Base-by-base conservation (phyloP, 2,888 invertebrate species). In the Stenichneumon culpator region DNA sequence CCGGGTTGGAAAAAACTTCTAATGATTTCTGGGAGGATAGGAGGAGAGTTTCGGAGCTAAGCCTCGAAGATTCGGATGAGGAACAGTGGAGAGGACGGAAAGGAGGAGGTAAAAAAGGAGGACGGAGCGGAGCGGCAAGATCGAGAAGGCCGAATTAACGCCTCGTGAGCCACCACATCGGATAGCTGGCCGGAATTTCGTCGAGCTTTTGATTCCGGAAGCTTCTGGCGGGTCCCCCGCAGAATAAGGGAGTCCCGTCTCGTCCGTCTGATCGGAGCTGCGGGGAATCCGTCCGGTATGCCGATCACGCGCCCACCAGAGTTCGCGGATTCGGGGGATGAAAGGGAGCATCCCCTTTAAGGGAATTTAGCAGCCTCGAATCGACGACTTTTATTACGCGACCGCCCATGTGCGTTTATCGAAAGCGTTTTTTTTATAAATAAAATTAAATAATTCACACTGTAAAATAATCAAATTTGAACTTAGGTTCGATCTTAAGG, bases 291-390 rank as follows among this genome's bases (percentile, higher is more conserved):
- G 63, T 22, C 3, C 88, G 89, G 91, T 91, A 94, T 91, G 92
- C 93, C 90, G 92, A 93, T 94, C 94, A 94, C 93, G 93, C 91
- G 89, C 91, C 86, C 75, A 32, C 69, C 52, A 36, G 54, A 69
- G 63, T 69, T 60, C 73, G 79, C 25, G 47, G 44, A 54, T 57
- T 47, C 36, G 67, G 63, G 74, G 67, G 70, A 75, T 50, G 82
- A 79, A 74, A 68, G 19, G 54, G 47, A 47, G 89, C 90, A 93
- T 93, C 92, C 92, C 91, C 93, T 93, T 93, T 93, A 93, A 93
- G 92, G 47, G 6, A 74, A 63, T 69, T 82, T 60, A 60, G n/a
- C 25, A n/a, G 39, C 90, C 90, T 88, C 77, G 39, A 69, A 73
- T 82, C 90, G 86, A 90, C 88, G 88, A 63, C 16, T 32, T 63